phyloP scores from a whole-genome alignment of 1,140 invertebrate species.

The Vollenhovia emeryi region DNA sequence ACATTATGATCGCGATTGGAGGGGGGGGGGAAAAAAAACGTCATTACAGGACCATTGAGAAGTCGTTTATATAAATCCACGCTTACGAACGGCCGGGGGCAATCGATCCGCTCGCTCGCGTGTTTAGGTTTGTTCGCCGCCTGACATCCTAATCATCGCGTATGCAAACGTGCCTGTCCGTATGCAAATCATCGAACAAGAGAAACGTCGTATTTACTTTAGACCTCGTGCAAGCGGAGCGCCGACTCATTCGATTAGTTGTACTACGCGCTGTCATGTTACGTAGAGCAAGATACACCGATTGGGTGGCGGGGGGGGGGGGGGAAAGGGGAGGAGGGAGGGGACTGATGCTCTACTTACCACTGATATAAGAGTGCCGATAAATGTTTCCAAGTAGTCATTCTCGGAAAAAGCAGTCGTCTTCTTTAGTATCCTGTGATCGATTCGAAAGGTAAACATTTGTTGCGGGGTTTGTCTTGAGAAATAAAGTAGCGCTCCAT shows the following conservation, averaged over 20 bases:
- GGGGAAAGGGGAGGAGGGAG: too few relatives aligned
- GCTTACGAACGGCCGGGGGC: background rate
- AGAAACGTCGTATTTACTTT: constrained; percentile 47
- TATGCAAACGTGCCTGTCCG: background rate
- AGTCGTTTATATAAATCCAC: background rate
- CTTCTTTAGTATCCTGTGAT: constrained; percentile 31
- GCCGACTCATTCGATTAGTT: constrained; percentile 54
- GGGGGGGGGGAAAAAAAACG: background rate
- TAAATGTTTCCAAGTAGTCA: constrained; percentile 44
- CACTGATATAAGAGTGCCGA: constrained; percentile 29
- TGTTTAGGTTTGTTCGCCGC: background rate
- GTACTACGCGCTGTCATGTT: constrained; percentile 42
- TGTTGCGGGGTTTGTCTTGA: constrained; percentile 30
- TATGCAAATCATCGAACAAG: constrained; percentile 34
- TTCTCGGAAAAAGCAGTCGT: constrained; percentile 34
- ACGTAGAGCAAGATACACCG: constrained; percentile 12
- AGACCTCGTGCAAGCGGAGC: background rate
- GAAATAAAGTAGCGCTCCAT: constrained; percentile 44
- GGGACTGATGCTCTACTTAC: constrained; percentile 32
- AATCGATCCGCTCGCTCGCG: constrained; percentile 2
- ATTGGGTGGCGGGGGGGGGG: too few relatives aligned
- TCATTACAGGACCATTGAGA: constrained; percentile 7
- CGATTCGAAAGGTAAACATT: constrained; percentile 42
- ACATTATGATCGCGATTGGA: background rate
- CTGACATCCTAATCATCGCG: constrained; percentile 33